Base-by-base conservation (phyloP, 2,113 vertebrate species). In the Oreochromis aureus region DNA sequence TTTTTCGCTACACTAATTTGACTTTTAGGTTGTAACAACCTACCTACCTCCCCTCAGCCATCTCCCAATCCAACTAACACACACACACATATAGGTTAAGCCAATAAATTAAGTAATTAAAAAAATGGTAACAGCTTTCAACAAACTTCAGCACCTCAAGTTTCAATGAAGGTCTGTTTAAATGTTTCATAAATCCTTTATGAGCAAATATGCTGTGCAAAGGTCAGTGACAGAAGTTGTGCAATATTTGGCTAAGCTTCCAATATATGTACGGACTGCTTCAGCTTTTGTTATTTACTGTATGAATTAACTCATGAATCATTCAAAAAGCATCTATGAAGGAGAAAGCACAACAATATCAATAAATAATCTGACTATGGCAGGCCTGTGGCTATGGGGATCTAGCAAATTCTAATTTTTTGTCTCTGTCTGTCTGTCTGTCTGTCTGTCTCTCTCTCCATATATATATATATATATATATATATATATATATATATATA, bases 251-350 rank as follows among this genome's bases (percentile, higher is more conserved):
- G 58, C 30, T 41, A 66, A 89, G 89, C 81, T 88, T 24, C 22
- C 44, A 6, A 86, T 46, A 59, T 69, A 73, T 80, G 69, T 76
- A 82, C 18, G 1, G 34, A 83, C 81, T 87, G 81, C 73, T 91
- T 89, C 80, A 87, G 84, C 87, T 89, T 89, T 88, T 90, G 54
- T 91, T 93, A 92, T 94, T 90, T 93, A 94, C 91, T 69, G 81
- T 94, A 90, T 81, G 88, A 94, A 92, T 92, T 86, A 91, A 93
- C 89, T 95, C 91, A 93, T 94, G 71, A 92, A 93, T 93, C 66
- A 93, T 94, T 95, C 87, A 95, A 59, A 82, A 41, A 81, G 88
- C 80, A 82, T 94, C 81, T 82, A 82, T 89, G 83, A 92, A 86
- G 86, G 24, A 87, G 85, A 58, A 78, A 46, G 54, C 83, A 18